Evolutionary conservation across 2,888 invertebrate genomes (phyloP), one percentile per base, ranked within the genome.

Genomic region (Eueremaeus valkanovi): DNA sequence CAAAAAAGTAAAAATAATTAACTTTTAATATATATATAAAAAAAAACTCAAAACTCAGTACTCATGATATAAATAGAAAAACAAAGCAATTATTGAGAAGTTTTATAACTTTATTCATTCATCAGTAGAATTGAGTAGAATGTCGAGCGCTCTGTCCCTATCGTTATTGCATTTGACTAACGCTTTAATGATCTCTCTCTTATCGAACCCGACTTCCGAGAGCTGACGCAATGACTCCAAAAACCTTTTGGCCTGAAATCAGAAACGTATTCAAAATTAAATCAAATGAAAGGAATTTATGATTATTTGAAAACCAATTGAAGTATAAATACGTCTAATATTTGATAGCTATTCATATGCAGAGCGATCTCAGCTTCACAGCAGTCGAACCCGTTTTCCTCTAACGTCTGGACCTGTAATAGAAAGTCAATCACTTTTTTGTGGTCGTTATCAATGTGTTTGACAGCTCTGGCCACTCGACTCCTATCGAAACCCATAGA

Each of bases 401-500:
- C 85, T 68, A 87, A 81, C 45, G 83, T 81, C 78, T 87, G 86
- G 27, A 87, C 85, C 78, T 89, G 89, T 80, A 93, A 86, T 72
- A 94, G 86, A 84, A 91, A 90, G 83, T 94, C 93, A 76, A 93
- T 84, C 83, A 92, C 92, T 88, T 91, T 92, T 84, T 92, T 93
- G 73, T 72, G 70, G 84, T 93, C 91, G 85, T 92, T 90, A 76
- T 93, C 93, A 78, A 92, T 85, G 72, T 89, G 85, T 80, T 89
- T 88, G 79, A 90, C 90, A n/a, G 92, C 90, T 80, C 92, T 88
- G 6, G 91, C 89, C 24, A 92, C 92, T 83, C 92, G 88, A 76
- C 90, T 87, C 73, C 91, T 82, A 0, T 92, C 90, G 82, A 95
- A 95, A 0, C 95, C 95, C 95, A 95, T 95, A 77, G 89, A 88